These are phyloP conservation scores for Lophius americanus DNA, from an alignment of 2,797 vertebrate species.

Conservation along the genomic window DNA sequence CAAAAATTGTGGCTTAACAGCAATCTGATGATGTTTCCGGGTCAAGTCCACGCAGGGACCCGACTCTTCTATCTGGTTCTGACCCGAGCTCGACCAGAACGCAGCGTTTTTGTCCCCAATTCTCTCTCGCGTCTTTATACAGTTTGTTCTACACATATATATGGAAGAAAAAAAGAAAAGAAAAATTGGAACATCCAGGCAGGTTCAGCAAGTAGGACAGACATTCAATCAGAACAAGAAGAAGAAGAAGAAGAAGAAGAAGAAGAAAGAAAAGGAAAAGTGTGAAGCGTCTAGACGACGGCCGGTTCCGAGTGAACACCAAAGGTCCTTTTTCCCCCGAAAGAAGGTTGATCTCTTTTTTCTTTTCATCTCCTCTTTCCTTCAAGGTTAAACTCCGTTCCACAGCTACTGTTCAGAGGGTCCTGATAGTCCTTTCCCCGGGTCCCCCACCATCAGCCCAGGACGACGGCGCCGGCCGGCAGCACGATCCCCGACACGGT, in stretches of 20 bases:
- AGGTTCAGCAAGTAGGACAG: constrained; percentile 50
- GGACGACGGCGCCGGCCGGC: constrained; percentile 26
- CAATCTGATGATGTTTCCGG: constrained; percentile 21
- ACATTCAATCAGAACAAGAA: constrained; percentile 21
- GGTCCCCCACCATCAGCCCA: constrained; percentile 60
- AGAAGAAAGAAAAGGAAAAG: constrained; percentile 22
- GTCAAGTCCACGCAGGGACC: constrained; percentile 21
- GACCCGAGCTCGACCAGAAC: constrained; percentile 13
- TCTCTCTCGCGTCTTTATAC: constrained; percentile 32
- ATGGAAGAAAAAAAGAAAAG: too few relatives aligned
- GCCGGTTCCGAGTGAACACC: constrained; percentile 28
- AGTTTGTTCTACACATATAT: constrained; percentile 21
- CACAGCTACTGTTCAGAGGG: constrained; percentile 61
- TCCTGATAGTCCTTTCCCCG: constrained; percentile 49
- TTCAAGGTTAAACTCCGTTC: constrained; percentile 40
- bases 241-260: too few relatives aligned
- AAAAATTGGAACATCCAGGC: constrained; percentile 57
- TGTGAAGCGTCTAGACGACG: constrained; percentile 38
- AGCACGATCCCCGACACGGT: constrained; percentile 26
- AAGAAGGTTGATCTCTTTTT: constrained; percentile 9
- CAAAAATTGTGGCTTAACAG: constrained; percentile 56
- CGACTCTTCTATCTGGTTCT: constrained; percentile 17
- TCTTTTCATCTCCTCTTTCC: not conserved
- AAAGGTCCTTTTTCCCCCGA: constrained; percentile 45
- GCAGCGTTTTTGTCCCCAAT: too few relatives aligned